Percentiles rank a stretch among this genome's conserved stretches.
Conservation (phyloP, 2,797 vertebrate species). For the Hipposideros larvatus region DNA sequence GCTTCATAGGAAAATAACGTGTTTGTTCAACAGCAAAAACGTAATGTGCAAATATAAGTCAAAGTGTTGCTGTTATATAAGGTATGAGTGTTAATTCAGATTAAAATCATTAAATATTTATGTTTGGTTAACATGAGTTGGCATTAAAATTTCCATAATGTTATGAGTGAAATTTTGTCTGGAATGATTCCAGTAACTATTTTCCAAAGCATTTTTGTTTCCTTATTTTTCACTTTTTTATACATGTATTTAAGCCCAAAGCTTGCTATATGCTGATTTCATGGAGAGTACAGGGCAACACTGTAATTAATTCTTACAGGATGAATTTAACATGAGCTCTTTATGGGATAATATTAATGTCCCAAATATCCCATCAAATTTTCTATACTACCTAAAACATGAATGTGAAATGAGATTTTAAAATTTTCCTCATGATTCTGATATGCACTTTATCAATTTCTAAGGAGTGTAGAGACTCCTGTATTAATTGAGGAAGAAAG, state of each 20-base stretch:
- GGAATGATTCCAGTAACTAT: not conserved
- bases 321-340: constrained; percentile 25
- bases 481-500: not conserved
- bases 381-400: not conserved
- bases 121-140: not conserved
- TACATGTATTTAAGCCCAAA: not conserved
- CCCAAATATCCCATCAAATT: not conserved
- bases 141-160: constrained; percentile 32
- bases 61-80: not conserved
- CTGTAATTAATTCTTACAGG: not conserved
- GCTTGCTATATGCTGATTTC: not conserved
- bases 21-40: not conserved
- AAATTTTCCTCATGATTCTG: not conserved
- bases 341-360: constrained; percentile 6
- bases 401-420: constrained; percentile 13
- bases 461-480: not conserved
- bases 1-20: not conserved
- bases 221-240: not conserved
- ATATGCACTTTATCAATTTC: not conserved
- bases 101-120: constrained; percentile 20
- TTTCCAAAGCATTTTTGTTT: constrained; percentile 35
- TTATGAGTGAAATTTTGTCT: constrained; percentile 8
- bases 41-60: not conserved
- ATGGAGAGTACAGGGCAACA: not conserved
- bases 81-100: not conserved